A percentile compares a stretch with the other conserved stretches of the same genome.
Conservation (phyloP, 2,113 vertebrate species). For the Pionites leucogaster region DNA sequence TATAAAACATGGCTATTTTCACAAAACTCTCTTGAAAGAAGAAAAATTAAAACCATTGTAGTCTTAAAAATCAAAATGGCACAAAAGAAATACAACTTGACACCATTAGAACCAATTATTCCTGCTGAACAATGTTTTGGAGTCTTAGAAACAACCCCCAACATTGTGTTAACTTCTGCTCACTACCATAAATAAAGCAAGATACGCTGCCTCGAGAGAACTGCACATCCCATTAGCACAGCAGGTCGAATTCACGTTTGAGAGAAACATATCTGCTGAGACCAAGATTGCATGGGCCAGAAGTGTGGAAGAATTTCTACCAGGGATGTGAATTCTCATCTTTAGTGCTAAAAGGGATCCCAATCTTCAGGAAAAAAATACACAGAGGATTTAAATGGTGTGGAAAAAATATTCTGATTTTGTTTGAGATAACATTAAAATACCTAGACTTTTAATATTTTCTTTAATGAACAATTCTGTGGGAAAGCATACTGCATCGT, state of each 20-base stretch:
- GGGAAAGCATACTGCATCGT: not conserved
- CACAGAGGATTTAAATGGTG: not conserved
- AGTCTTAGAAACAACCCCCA: not conserved
- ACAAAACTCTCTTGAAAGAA: not conserved
- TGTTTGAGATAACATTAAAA: slow-evolving; percentile 26
- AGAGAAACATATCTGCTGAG: not conserved
- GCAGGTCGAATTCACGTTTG: not conserved
- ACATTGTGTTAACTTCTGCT: not conserved
- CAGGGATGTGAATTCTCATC: not conserved
- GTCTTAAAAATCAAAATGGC: not conserved
- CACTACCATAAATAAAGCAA: not conserved
- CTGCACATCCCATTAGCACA: not conserved
- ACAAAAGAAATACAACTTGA: not conserved
- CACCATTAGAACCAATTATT: not conserved
- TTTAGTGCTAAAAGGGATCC: not conserved
- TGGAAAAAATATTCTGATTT: slow-evolving; percentile 25
- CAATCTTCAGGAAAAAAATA: not conserved
- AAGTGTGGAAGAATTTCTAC: not conserved
- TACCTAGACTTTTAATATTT: slow-evolving; percentile 44
- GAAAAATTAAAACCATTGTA: not conserved
- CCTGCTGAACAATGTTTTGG: not conserved
- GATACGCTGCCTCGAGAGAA: not conserved
- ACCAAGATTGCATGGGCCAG: not conserved
- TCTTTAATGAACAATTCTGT: slow-evolving; percentile 50
- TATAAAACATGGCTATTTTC: not conserved